Evolutionary conservation across 1,140 invertebrate species (phyloP).

Genomic region (Dreissena rostriformis): DNA sequence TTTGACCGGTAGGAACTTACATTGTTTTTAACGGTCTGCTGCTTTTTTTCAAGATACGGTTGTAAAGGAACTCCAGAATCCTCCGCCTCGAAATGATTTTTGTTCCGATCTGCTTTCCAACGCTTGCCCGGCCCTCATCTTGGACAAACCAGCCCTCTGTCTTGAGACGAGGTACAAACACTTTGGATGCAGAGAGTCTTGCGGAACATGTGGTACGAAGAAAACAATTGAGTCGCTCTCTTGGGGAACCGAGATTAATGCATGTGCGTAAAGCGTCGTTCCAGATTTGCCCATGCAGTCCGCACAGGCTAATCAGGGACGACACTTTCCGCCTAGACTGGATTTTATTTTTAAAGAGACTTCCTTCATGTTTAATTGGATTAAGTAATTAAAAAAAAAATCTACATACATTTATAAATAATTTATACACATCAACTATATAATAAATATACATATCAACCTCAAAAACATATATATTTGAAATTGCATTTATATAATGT

Average conservation of each 20-base stretch:
- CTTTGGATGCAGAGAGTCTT: slow-evolving; percentile 20
- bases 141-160: not conserved
- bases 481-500: no score
- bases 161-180: slow-evolving; percentile 11
- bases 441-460: no score
- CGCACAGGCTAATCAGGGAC: not conserved
- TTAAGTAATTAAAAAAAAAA: no score
- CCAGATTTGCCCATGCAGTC: not conserved
- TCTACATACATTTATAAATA: no score
- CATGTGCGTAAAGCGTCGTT: not conserved
- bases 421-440: no score
- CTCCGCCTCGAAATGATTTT: slow-evolving; percentile 10
- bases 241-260: not conserved
- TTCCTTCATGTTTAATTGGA: no score
- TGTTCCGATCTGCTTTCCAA: slow-evolving; percentile 4
- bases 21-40: not conserved
- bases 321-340: not conserved
- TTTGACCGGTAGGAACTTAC: not conserved
- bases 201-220: slow-evolving; percentile 25
- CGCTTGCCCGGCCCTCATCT: not conserved
- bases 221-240: not conserved
- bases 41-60: not conserved
- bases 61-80: not conserved
- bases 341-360: no score
- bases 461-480: no score